These are phyloP conservation scores for Sinosuthora webbiana DNA, from an alignment of 2,113 vertebrate genomes.

Conservation along the genomic window DNA sequence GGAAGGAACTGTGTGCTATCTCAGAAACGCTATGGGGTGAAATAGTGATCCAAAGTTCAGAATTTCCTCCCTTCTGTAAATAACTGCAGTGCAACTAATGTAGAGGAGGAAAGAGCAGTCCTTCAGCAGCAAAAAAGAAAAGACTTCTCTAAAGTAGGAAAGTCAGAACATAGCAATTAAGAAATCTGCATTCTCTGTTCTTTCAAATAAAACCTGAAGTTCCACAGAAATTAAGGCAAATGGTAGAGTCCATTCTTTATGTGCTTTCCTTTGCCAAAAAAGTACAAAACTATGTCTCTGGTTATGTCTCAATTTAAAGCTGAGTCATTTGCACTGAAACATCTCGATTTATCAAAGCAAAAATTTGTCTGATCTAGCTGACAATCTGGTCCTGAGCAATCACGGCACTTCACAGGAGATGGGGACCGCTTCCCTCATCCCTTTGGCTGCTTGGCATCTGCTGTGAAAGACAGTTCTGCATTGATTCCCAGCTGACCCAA, in stretches of 20 bases:
- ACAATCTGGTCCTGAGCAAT: not conserved
- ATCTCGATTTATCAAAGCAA: not conserved
- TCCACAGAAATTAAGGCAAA: not conserved
- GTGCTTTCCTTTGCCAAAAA: not conserved
- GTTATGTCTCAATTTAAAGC: not conserved
- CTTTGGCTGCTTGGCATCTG: not conserved
- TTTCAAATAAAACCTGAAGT: not conserved
- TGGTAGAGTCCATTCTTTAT: not conserved
- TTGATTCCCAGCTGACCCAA: not conserved
- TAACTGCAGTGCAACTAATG: not conserved
- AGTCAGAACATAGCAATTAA: not conserved
- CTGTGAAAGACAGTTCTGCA: not conserved
- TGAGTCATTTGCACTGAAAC: not conserved
- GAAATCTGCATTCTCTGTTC: not conserved
- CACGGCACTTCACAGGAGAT: not conserved
- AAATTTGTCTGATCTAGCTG: not conserved
- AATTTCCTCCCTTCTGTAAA: not conserved
- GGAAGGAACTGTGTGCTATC: not conserved
- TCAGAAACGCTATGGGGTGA: not conserved
- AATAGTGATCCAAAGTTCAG: not conserved
- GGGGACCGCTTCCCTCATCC: no score
- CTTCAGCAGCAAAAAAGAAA: not conserved
- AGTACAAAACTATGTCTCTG: not conserved
- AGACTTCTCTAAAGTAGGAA: not conserved
- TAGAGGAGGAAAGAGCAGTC: not conserved